Evolutionary conservation across 2,797 vertebrate species (phyloP).

Genomic region (Carapus acus): DNA sequence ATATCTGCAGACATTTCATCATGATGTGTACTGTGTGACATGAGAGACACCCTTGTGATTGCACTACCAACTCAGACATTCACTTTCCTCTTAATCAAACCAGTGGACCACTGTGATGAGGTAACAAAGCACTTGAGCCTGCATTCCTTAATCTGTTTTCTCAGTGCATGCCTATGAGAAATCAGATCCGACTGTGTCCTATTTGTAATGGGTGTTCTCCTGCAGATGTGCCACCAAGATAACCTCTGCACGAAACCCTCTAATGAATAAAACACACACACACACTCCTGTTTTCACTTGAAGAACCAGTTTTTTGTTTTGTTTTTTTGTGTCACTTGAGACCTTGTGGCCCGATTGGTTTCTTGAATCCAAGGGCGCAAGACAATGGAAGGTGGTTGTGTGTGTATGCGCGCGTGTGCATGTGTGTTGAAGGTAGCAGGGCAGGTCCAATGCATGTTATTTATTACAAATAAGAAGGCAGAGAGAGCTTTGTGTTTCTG

Average conservation of each 20-base stretch:
- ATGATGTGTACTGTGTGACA: no score
- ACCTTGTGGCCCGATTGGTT: constrained; percentile 39
- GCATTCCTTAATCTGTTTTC: no score
- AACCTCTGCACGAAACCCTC: constrained; percentile 11
- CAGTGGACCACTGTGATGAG: no score
- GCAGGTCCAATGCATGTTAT: constrained; percentile 6
- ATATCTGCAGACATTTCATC: no score
- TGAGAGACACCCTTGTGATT: no score
- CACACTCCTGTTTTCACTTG: constrained; percentile 29
- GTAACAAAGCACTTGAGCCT: no score
- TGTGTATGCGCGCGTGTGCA: neutral
- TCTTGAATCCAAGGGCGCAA: constrained; percentile 30
- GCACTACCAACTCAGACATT: no score
- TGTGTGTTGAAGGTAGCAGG: neutral
- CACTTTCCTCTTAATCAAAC: no score
- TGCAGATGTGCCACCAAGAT: constrained; percentile 26
- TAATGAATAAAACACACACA: constrained; percentile 5
- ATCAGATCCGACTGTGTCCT: no score
- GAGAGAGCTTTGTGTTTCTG: neutral
- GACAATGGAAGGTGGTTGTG: constrained; percentile 12
- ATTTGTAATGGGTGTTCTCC: constrained; percentile 9
- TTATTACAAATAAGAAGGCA: constrained; percentile 5
- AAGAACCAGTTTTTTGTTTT: constrained; percentile 46
- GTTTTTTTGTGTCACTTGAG: constrained; percentile 51
- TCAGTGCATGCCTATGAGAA: no score